A percentile compares a stretch with the other conserved stretches of the same genome.
These are phyloP conservation scores for Laspeyria flexula DNA, from an alignment of 2,888 invertebrate species.

Conservation along the genomic window DNA sequence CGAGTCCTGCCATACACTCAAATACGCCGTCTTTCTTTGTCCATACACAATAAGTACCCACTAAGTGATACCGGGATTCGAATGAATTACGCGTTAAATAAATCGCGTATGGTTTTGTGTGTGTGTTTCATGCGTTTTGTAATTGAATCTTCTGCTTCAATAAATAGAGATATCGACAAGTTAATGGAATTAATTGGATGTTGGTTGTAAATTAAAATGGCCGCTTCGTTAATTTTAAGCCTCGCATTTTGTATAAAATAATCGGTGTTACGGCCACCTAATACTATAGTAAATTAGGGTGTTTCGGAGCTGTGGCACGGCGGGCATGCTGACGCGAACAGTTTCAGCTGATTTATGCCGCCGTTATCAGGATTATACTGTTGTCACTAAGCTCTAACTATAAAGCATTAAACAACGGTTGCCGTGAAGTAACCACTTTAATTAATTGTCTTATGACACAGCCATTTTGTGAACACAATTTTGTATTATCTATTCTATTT, in stretches of 20 bases:
- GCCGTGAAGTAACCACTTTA: constrained; percentile 38
- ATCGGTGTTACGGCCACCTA: constrained; percentile 59
- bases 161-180: constrained; percentile 60
- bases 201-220: constrained; percentile 65
- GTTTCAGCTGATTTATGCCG: constrained; percentile 64
- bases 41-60: constrained; percentile 67
- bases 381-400: constrained; percentile 62
- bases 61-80: constrained; percentile 57
- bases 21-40: constrained; percentile 64
- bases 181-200: constrained; percentile 63
- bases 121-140: constrained; percentile 35
- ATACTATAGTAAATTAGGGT: constrained; percentile 79
- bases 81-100: constrained; percentile 29
- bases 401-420: constrained; percentile 47
- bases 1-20: constrained; percentile 63
- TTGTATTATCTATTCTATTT: constrained; percentile 14
- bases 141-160: constrained; percentile 54
- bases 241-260: constrained; percentile 67
- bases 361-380: constrained; percentile 68
- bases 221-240: constrained; percentile 64
- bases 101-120: constrained; percentile 22
- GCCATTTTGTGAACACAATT: constrained; percentile 29
- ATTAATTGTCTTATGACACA: constrained; percentile 44
- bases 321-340: constrained; percentile 56
- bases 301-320: constrained; percentile 59